Evolutionary conservation across 2,797 vertebrate genomes (phyloP).

Genomic region (Nasua narica): DNA sequence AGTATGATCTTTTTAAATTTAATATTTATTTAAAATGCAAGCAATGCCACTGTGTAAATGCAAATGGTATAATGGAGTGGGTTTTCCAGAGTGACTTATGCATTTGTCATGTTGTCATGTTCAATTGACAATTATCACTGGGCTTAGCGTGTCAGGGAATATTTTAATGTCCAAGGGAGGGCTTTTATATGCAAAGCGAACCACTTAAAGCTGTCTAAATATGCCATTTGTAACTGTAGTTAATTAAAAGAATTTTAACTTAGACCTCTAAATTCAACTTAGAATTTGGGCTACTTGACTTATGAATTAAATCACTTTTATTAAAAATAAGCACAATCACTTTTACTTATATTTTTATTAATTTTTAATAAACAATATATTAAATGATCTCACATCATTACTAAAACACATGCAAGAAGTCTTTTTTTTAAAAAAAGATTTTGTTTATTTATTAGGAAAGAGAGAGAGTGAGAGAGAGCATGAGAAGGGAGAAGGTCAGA

Average conservation of each 20-base stretch:
- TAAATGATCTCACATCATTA: neutral
- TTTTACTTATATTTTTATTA: conserved; percentile 4
- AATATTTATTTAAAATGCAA: conserved; percentile 39
- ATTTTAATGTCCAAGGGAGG: conserved; percentile 36
- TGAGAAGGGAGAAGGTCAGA: too few relatives aligned
- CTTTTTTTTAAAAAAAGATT: too few relatives aligned
- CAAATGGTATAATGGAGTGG: neutral
- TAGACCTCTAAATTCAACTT: conserved; percentile 34
- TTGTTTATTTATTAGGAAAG: too few relatives aligned
- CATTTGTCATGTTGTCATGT: conserved; percentile 19
- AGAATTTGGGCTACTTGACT: conserved; percentile 20
- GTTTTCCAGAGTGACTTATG: neutral
- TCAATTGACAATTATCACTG: conserved; percentile 15
- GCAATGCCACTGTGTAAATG: conserved; percentile 16
- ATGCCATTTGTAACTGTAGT: conserved; percentile 28
- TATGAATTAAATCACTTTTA: conserved; percentile 40
- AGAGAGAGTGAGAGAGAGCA: too few relatives aligned
- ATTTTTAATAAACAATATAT: conserved; percentile 9
- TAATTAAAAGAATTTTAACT: conserved; percentile 56
- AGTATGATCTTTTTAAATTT: conserved; percentile 32
- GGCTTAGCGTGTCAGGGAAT: conserved; percentile 5
- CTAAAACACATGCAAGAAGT: conserved; percentile 1
- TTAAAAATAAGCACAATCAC: conserved; percentile 25
- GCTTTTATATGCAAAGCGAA: conserved; percentile 43
- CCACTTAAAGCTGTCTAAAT: conserved; percentile 33